Evolutionary conservation across 2,113 vertebrate species (phyloP).

Genomic region (Ceyx cyanopectus): DNA sequence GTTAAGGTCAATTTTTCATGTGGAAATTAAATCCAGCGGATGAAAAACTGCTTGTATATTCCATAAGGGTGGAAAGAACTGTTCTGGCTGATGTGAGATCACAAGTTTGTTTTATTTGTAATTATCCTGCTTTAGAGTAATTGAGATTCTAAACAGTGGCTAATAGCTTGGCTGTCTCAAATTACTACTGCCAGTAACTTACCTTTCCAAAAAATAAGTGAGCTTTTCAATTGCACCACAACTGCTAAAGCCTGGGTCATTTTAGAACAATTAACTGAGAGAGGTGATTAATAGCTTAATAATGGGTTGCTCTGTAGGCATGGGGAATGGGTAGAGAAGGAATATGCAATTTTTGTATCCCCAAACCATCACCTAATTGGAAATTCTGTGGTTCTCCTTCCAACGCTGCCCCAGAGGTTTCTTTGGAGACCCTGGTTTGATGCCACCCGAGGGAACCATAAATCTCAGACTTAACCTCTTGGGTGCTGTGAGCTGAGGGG

Average conservation of each 20-base stretch:
- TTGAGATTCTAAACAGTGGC: conserved; percentile 82
- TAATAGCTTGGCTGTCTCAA: conserved; percentile 77
- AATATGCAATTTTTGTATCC: conserved; percentile 66
- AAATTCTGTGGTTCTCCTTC: conserved; percentile 49
- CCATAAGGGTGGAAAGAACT: conserved; percentile 61
- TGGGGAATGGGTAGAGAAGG: conserved; percentile 29
- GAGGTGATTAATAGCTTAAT: conserved; percentile 84
- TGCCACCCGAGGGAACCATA: conserved; percentile 2
- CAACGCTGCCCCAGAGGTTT: neutral
- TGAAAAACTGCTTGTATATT: conserved; percentile 79
- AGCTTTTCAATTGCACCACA: conserved; percentile 75
- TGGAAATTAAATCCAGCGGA: conserved; percentile 80
- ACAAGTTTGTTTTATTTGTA: conserved; percentile 83
- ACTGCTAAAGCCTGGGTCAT: conserved; percentile 71
- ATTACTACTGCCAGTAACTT: conserved; percentile 74
- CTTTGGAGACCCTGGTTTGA: conserved; percentile 41
- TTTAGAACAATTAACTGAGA: conserved; percentile 81
- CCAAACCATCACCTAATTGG: conserved; percentile 67
- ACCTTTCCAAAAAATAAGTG: conserved; percentile 78
- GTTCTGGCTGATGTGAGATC: conserved; percentile 68
- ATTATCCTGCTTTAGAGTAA: conserved; percentile 81
- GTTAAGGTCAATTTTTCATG: conserved; percentile 79
- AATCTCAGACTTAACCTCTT: conserved; percentile 36
- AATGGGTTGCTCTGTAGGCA: conserved; percentile 76
- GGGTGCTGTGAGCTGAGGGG: neutral